Percentiles rank a stretch among this genome's conserved stretches.
Conservation (phyloP, 2,888 invertebrate species). For the Pseudococcus viburni region DNA sequence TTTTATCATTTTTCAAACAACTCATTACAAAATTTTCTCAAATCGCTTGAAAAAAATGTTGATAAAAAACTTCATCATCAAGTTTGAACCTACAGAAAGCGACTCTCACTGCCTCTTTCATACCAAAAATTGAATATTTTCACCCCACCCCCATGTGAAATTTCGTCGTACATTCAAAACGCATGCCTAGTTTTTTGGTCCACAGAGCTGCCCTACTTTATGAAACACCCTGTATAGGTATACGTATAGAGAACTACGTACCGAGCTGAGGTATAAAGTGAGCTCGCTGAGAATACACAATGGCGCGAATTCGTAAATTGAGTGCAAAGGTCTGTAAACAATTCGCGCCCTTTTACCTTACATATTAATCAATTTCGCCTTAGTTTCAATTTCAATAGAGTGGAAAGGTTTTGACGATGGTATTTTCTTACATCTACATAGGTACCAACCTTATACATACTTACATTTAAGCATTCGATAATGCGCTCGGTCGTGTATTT, state of each 20-base stretch:
- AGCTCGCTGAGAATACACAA: conserved; percentile 5
- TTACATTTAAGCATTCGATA: not conserved
- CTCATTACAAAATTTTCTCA: too few species aligned
- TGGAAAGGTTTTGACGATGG: conserved; percentile 35
- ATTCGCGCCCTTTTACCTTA: conserved; percentile 35
- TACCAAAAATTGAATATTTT: too few species aligned
- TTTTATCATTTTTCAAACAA: too few species aligned
- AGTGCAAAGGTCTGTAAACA: conserved; percentile 47
- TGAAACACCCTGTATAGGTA: too few species aligned
- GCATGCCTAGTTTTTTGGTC: too few species aligned
- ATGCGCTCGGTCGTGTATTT: not conserved
- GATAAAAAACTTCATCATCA: too few species aligned
- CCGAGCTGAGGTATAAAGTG: not conserved
- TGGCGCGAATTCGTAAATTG: conserved; percentile 25
- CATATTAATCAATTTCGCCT: conserved; percentile 34
- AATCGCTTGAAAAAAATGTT: too few species aligned
- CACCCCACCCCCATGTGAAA: not conserved
- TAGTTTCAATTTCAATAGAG: conserved; percentile 40
- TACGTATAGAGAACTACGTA: too few species aligned
- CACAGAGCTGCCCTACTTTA: too few species aligned
- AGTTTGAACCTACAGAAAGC: too few species aligned
- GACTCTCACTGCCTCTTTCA: too few species aligned
- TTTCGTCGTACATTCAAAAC: not conserved
- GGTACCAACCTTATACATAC: not conserved
- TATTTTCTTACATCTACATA: not conserved